A percentile compares a stretch with the other conserved stretches of the same genome.
These are phyloP conservation scores for Polyergus mexicanus DNA, from an alignment of 1,140 invertebrate genomes.

Conservation along the genomic window DNA sequence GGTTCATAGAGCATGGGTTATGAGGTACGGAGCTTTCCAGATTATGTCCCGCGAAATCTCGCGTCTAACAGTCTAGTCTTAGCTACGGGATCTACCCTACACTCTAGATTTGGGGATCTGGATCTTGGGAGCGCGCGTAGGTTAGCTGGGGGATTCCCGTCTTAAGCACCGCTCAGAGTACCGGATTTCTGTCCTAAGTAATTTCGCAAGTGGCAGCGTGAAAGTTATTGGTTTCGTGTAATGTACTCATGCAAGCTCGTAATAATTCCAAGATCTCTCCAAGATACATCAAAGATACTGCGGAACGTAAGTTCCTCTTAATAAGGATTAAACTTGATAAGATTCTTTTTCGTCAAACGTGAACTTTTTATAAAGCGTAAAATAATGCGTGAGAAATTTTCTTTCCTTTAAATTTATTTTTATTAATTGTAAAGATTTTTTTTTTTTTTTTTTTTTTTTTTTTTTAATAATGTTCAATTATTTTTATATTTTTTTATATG, in stretches of 20 bases:
- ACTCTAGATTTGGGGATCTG: slow-evolving; percentile 37
- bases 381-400: background rate
- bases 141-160: slow-evolving; percentile 25
- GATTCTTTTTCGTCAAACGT: background rate
- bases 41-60: slow-evolving; percentile 53
- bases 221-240: slow-evolving; percentile 32
- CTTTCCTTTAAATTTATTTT: background rate
- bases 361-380: background rate
- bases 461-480: background rate
- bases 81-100: slow-evolving; percentile 30
- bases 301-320: background rate
- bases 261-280: too few relatives aligned
- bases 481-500: background rate
- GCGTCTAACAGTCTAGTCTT: slow-evolving; percentile 53
- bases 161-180: slow-evolving; percentile 42
- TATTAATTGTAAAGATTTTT: background rate
- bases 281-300: too few relatives aligned
- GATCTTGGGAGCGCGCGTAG: background rate
- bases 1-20: slow-evolving; percentile 58
- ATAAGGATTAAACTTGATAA: background rate
- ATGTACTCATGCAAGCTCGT: background rate
- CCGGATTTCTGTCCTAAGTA: slow-evolving; percentile 50
- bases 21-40: slow-evolving; percentile 54
- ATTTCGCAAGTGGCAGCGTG: slow-evolving; percentile 18
- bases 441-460: background rate